Percentiles rank a stretch among this genome's conserved stretches.
These are phyloP conservation scores for Echeneis naucrates DNA, from an alignment of 2,797 vertebrate species.

Conservation along the genomic window DNA sequence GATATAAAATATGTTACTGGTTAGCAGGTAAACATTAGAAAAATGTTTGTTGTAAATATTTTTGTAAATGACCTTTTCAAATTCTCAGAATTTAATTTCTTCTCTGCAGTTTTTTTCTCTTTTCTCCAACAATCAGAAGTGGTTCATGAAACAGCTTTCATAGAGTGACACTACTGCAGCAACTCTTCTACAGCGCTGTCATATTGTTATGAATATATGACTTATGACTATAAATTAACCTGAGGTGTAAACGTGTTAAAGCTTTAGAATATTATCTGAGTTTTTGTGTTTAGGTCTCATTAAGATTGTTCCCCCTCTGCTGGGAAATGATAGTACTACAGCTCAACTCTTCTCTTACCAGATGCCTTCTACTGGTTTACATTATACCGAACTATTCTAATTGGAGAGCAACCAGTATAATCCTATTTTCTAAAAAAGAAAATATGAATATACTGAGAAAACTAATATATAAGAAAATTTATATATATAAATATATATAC, in stretches of 20 bases:
- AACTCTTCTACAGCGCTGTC: background rate
- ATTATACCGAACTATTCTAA: constrained; percentile 41
- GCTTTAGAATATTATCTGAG: constrained; percentile 25
- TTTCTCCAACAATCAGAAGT: background rate
- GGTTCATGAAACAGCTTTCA: constrained; percentile 3
- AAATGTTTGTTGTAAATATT: constrained; percentile 28
- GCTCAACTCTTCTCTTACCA: constrained; percentile 32
- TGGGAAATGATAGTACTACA: constrained; percentile 73
- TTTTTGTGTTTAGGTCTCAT: constrained; percentile 45
- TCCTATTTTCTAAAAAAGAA: constrained; percentile 21
- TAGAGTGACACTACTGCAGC: background rate
- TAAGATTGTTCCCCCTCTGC: constrained; percentile 80
- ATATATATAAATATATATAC: no score
- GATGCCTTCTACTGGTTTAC: constrained; percentile 37
- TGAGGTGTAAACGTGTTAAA: constrained; percentile 7
- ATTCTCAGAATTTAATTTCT: constrained; percentile 3
- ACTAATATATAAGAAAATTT: no score
- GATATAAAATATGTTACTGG: constrained; percentile 51
- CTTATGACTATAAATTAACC: background rate
- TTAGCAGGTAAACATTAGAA: constrained; percentile 50
- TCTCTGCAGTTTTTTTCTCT: background rate
- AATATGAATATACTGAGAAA: no score
- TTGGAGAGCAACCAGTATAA: constrained; percentile 21
- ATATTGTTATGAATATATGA: background rate
- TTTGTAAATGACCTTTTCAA: constrained; percentile 13